Base-by-base conservation (phyloP, 2,113 vertebrate genomes). In the Rhinolophus sinicus region DNA sequence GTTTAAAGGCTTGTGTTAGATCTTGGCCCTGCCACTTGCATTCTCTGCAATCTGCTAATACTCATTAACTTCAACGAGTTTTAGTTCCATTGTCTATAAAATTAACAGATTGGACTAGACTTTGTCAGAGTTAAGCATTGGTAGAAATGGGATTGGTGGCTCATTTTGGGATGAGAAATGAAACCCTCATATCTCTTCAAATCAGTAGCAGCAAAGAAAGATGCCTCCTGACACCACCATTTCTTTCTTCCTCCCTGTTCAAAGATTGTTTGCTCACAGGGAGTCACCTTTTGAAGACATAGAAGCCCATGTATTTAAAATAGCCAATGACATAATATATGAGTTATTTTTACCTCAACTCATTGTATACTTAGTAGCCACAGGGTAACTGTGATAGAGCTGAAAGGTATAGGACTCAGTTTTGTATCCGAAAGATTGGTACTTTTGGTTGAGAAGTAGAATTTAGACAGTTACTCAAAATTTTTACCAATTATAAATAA, bases 101-200 rank as follows among this genome's bases (percentile, higher is more conserved):
- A 91, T 52, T 35, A 52, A 69, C 26, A 72, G 3, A 47, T 28
- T 67, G 30, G 1, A 52, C 67, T 56, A 72, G 38, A 85, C 16
- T 47, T 67, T 70, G 1, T 11, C 38, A 85, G 10, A 65, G 24
- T 60, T 77, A 93, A 72, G 4, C 84, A 81, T 14, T 38, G 19
- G 13, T 86, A 73, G 54, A 44, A 92, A 90, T 75, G 8, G 3
- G 13, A 13, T 6, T 94, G 33, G 76, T 9, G 19, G 35, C 44
- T 95, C 13, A 81, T 84, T 95, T 70, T 12, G 38, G 50, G 47
- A 38, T 52, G 7, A 65, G 13, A 4, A 91, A 65, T 65, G 38
- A 87, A 87, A 30, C 35, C 8, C 8, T 84, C 54, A 7, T 47
- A 72, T 76, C 60, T 94, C 10, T 91, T 96, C 13, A 96, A 83